Base-by-base conservation (phyloP, 2,888 invertebrate species). In the Netelia inedita region DNA sequence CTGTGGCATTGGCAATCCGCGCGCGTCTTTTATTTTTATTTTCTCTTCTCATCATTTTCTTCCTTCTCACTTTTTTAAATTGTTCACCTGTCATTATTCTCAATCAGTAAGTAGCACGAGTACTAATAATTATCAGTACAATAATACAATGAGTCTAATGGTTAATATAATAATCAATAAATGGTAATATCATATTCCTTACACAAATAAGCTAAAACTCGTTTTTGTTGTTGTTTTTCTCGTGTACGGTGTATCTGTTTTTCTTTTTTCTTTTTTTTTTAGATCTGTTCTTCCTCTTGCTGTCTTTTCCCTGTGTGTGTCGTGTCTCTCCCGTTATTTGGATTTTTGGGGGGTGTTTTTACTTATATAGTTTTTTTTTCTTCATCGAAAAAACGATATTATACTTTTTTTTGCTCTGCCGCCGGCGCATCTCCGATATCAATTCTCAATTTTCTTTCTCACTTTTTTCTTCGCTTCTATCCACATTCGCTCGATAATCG, bases 101-200 rank as follows among this genome's bases (percentile, higher is more conserved):
- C 81, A 80, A 80, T 86, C 83, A 46, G 79, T 68, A 79, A 85
- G 79, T 86, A 87, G 83, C 83, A 87, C 85, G 79, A 87, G 85
- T 86, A 88, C 84, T 86, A 87, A 83, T 83, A 86, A 86, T 84
- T 88, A 88, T 88, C 88, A 90, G 88, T 89, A 89, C 89, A 88
- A 89, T 89, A 89, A 91, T 91, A 91, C 89, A 91, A 92, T 90
- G 90, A 88, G 89, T 89, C 91, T 91, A 92, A 91, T 90, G 90
- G 88, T 90, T 91, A 91, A 92, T 90, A 90, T 88, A 88, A 89
- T 90, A 89, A 90, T 85, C 89, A 90, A 91, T 91, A 91, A 92
- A 91, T 91, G 83, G 88, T 89, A 91, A 91, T 90, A 90, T 91
- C 89, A 89, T 90, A 90, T 89, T 87, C 87, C 88, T 90, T 88